Conservation (phyloP, 2,113 vertebrate genomes). For the Callionymus lyra region DNA sequence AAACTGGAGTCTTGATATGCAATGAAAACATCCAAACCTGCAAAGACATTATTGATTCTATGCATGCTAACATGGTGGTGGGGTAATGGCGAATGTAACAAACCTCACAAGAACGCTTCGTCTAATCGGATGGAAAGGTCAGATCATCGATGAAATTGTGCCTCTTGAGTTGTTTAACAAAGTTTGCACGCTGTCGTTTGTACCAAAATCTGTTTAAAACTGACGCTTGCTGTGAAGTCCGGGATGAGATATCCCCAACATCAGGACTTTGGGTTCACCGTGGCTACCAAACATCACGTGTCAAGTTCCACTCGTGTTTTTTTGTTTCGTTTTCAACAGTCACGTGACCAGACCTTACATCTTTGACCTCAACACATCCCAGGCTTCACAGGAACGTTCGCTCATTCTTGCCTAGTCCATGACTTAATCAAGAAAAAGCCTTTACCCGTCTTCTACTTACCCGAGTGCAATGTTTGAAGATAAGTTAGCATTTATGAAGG, state of each 20-base stretch:
- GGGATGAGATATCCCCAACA: too few species aligned
- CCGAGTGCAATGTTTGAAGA: slow-evolving; percentile 48
- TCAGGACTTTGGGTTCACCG: too few species aligned
- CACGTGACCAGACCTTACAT: too few species aligned
- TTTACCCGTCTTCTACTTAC: slow-evolving; percentile 17
- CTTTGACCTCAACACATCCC: too few species aligned
- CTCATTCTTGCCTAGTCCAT: background rate
- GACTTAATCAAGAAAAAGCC: slow-evolving; percentile 8
- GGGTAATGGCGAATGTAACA: slow-evolving; percentile 46
- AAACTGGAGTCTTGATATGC: slow-evolving; percentile 66
- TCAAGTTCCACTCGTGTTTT: too few species aligned
- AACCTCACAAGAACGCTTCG: slow-evolving; percentile 16
- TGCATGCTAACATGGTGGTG: slow-evolving; percentile 37
- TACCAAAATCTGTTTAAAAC: slow-evolving; percentile 9
- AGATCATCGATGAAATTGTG: slow-evolving; percentile 40
- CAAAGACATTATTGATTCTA: slow-evolving; percentile 33
- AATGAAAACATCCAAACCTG: slow-evolving; percentile 44
- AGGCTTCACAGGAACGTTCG: too few species aligned
- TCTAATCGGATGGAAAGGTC: slow-evolving; percentile 12
- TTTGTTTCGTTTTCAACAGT: too few species aligned
- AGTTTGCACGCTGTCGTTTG: too few species aligned
- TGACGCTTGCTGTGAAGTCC: slow-evolving; percentile 20
- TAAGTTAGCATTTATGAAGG: slow-evolving; percentile 40
- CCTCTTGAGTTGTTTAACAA: slow-evolving; percentile 33
- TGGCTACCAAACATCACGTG: too few species aligned